Conservation (phyloP, 2,888 invertebrate genomes). For the Patella ulyssiponensis region DNA sequence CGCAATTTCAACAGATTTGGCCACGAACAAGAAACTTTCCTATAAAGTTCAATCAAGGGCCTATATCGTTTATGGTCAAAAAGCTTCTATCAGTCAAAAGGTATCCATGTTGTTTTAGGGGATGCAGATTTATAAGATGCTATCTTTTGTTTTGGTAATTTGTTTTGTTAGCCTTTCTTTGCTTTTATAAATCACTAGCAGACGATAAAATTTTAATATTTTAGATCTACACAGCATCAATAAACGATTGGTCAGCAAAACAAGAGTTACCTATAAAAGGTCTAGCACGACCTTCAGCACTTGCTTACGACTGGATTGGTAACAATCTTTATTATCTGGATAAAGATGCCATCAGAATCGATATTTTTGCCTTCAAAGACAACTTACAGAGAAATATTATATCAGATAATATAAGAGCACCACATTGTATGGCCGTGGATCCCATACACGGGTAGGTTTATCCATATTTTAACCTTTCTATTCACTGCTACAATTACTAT, state of each 20-base stretch:
- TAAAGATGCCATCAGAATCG: slow-evolving; percentile 91
- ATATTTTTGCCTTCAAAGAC: slow-evolving; percentile 91
- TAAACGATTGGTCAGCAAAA: slow-evolving; percentile 29
- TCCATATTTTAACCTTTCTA: too few relatives aligned
- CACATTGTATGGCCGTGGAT: slow-evolving; percentile 92
- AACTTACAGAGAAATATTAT: slow-evolving; percentile 91
- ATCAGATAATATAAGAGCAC: slow-evolving; percentile 90
- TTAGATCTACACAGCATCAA: slow-evolving; percentile 44
- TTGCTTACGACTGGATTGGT: slow-evolving; percentile 97
- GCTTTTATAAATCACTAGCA: too few relatives aligned
- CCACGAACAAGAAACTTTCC: too few relatives aligned
- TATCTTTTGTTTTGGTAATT: too few relatives aligned
- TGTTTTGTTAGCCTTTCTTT: too few relatives aligned
- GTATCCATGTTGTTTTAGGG: too few relatives aligned
- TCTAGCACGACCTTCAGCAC: slow-evolving; percentile 47
- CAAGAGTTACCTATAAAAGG: slow-evolving; percentile 42
- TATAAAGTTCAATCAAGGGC: too few relatives aligned
- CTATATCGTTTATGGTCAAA: too few relatives aligned
- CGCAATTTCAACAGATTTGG: too few relatives aligned
- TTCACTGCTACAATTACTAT: too few relatives aligned
- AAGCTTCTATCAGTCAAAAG: too few relatives aligned
- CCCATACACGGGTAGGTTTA: slow-evolving; percentile 83
- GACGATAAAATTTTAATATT: slow-evolving; percentile 1
- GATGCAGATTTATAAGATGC: too few relatives aligned
- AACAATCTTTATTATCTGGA: slow-evolving; percentile 96